These are phyloP conservation scores for Rhinopithecus roxellana DNA, from an alignment of 2,113 vertebrate genomes.

Conservation along the genomic window DNA sequence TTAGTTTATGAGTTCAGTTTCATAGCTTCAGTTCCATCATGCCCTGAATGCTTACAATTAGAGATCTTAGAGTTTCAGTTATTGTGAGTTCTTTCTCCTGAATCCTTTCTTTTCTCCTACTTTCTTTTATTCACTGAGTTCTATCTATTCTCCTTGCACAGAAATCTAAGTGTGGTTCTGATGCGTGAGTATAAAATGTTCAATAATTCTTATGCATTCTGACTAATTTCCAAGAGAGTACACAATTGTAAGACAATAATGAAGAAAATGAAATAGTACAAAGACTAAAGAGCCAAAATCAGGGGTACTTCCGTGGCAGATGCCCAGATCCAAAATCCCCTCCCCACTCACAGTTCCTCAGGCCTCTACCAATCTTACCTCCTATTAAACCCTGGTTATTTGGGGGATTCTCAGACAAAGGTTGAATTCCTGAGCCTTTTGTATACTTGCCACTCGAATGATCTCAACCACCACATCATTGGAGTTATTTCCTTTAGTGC, in stretches of 20 bases:
- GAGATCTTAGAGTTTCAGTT: neutral
- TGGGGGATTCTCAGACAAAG: neutral
- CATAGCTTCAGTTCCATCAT: neutral
- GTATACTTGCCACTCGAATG: neutral
- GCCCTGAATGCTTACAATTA: neutral
- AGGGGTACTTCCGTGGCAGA: neutral
- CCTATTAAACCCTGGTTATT: neutral
- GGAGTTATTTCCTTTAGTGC: neutral
- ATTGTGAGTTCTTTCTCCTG: neutral
- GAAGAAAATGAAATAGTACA: neutral
- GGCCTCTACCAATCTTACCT: neutral
- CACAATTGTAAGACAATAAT: neutral
- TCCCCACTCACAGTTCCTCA: neutral
- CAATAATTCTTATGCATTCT: neutral
- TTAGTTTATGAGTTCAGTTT: neutral
- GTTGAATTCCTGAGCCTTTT: neutral
- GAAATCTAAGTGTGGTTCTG: neutral
- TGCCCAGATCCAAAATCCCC: neutral
- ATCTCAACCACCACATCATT: neutral
- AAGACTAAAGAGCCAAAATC: neutral
- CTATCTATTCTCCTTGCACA: neutral
- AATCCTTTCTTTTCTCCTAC: neutral
- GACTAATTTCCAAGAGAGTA: neutral
- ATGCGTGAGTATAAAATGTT: neutral
- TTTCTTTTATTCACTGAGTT: neutral